These are phyloP conservation scores for Bradysia coprophila DNA, from an alignment of 1,140 invertebrate genomes.

Conservation along the genomic window DNA sequence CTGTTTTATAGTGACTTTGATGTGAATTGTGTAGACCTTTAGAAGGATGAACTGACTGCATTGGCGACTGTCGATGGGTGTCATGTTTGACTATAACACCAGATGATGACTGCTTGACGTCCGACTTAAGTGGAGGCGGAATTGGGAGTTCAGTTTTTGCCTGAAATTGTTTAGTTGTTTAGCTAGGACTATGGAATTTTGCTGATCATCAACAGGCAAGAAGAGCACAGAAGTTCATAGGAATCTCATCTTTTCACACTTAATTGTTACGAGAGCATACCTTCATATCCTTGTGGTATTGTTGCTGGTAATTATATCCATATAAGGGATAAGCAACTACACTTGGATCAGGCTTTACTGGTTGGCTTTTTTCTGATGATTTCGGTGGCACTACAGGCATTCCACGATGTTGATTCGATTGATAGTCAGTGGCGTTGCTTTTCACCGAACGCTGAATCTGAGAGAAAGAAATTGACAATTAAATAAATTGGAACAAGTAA, in stretches of 20 bases:
- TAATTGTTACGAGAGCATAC: background rate
- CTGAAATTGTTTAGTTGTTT: too few relatives aligned
- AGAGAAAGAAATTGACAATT: too few relatives aligned
- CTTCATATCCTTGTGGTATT: background rate
- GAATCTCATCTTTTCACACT: conserved; percentile 10
- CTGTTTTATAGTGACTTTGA: conserved; percentile 27
- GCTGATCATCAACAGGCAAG: background rate
- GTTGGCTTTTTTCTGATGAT: background rate
- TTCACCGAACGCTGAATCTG: too few relatives aligned
- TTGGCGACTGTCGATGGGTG: conserved; percentile 22
- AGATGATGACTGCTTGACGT: conserved; percentile 32
- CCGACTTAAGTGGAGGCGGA: conserved; percentile 27
- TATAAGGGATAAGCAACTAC: background rate
- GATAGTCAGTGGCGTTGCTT: too few relatives aligned
- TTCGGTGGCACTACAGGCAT: background rate
- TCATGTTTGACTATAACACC: conserved; percentile 43
- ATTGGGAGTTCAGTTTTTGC: conserved; percentile 23
- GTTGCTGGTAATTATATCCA: background rate
- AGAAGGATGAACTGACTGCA: conserved; percentile 26
- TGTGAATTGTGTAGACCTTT: conserved; percentile 12
- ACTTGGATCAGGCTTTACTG: background rate
- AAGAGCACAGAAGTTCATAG: background rate
- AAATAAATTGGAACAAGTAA: too few relatives aligned
- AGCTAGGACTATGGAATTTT: too few relatives aligned
- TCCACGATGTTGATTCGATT: background rate